A percentile compares a stretch with the other conserved stretches of the same genome.
phyloP scores from a whole-genome alignment of 2,113 vertebrate genomes.

The Oncorhynchus masou region DNA sequence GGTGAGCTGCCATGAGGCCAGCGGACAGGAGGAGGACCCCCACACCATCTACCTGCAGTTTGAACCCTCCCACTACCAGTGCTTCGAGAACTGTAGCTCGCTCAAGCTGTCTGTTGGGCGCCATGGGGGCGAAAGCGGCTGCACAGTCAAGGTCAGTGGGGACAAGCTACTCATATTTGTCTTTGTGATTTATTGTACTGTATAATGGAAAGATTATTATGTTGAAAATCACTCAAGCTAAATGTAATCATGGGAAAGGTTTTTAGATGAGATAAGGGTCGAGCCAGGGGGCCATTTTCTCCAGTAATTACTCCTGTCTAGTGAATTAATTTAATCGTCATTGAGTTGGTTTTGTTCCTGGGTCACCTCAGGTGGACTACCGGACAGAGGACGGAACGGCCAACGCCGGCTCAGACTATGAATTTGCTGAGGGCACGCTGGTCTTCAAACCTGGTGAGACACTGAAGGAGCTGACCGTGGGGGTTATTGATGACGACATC shows the following conservation, averaged over 20 bases:
- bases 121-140: conserved; percentile 75
- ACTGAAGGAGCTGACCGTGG: conserved; percentile 77
- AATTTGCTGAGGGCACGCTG: conserved; percentile 80
- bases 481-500: conserved; percentile 85
- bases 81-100: conserved; percentile 85
- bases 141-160: conserved; percentile 72
- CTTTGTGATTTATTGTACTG: too few relatives aligned
- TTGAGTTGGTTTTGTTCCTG: not conserved
- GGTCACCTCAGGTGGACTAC: conserved; percentile 75
- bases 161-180: too few relatives aligned
- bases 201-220: not conserved
- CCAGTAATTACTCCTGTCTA: conserved; percentile 8
- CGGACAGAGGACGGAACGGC: conserved; percentile 82
- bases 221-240: not conserved
- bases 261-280: not conserved
- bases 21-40: conserved; percentile 76
- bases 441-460: conserved; percentile 81
- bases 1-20: conserved; percentile 77
- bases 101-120: conserved; percentile 74
- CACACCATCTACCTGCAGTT: conserved; percentile 80
- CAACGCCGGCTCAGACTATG: conserved; percentile 83
- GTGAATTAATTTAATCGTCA: not conserved
- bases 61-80: conserved; percentile 79
- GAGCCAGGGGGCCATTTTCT: conserved; percentile 12
- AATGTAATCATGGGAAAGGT: not conserved